phyloP scores from a whole-genome alignment of 2,113 vertebrate species.

The Oncorhynchus mykiss region DNA sequence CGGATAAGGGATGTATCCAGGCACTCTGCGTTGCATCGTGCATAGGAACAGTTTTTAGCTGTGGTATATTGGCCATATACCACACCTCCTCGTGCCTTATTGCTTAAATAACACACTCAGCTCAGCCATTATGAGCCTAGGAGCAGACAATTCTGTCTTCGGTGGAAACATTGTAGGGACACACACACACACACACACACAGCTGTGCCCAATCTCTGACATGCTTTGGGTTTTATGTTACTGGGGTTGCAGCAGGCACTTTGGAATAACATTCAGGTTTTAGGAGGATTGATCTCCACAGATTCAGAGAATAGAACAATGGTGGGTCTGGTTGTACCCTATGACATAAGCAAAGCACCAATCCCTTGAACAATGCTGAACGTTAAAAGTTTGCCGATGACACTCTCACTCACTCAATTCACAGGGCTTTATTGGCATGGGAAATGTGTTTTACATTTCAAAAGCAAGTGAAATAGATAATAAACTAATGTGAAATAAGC shows the following conservation, averaged over 20 bases:
- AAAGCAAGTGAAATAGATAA: too few species aligned
- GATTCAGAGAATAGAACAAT: not conserved
- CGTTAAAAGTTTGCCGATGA: too few species aligned
- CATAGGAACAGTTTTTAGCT: too few species aligned
- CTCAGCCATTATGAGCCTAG: not conserved
- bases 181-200: conserved; percentile 16
- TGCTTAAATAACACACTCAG: not conserved
- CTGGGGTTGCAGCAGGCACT: conserved; percentile 12
- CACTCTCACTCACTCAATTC: not conserved
- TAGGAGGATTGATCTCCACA: not conserved
- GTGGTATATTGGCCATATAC: too few species aligned
- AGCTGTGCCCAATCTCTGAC: conserved; percentile 26
- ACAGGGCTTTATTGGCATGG: too few species aligned
- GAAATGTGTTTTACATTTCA: too few species aligned
- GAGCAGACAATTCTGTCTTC: conserved; percentile 5
- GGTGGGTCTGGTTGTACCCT: not conserved
- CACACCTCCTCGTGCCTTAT: too few species aligned
- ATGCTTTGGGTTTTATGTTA: conserved; percentile 36
- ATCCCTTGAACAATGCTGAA: too few species aligned
- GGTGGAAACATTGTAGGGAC: not conserved
- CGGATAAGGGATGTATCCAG: too few species aligned
- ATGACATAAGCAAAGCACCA: not conserved
- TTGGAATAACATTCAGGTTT: conserved; percentile 19
- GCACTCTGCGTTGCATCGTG: too few species aligned
- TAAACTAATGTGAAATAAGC: too few species aligned